Conservation (phyloP, 2,888 invertebrate genomes). For the Atethmia centrago region DNA sequence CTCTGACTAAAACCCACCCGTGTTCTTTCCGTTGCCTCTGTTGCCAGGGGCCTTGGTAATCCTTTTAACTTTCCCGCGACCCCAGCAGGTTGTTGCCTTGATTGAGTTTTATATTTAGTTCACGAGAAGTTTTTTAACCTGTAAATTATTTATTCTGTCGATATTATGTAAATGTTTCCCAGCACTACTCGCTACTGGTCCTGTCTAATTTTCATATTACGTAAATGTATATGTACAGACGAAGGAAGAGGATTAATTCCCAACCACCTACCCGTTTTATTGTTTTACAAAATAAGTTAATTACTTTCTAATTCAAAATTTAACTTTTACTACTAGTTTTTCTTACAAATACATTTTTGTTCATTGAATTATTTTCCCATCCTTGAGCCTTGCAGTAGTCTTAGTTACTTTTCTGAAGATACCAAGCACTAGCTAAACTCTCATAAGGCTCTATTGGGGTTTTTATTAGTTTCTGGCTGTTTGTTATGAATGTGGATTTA, state of each 20-base stretch:
- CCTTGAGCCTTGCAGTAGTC: background rate
- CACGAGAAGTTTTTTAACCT: too few species aligned
- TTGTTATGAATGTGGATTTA: background rate
- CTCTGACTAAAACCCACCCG: too few species aligned
- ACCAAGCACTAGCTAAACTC: background rate
- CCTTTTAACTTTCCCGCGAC: too few species aligned
- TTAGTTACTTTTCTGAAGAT: background rate
- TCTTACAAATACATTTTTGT: background rate
- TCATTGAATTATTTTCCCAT: background rate
- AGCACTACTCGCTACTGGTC: slow-evolving; percentile 34
- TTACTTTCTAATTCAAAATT: slow-evolving; percentile 24
- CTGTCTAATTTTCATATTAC: slow-evolving; percentile 56
- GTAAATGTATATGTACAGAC: slow-evolving; percentile 51
- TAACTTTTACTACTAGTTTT: slow-evolving; percentile 17
- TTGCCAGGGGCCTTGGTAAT: too few species aligned
- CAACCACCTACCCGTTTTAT: slow-evolving; percentile 41
- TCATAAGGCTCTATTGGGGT: background rate
- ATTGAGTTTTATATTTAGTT: background rate
- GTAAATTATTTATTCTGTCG: slow-evolving; percentile 29
- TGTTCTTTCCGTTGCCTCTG: too few species aligned
- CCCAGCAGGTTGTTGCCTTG: too few species aligned
- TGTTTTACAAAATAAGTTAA: slow-evolving; percentile 46
- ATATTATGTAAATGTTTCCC: slow-evolving; percentile 13
- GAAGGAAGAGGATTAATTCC: slow-evolving; percentile 47
- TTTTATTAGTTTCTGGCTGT: background rate